Conservation (phyloP, 2,113 vertebrate species). For the Galbula dea region DNA sequence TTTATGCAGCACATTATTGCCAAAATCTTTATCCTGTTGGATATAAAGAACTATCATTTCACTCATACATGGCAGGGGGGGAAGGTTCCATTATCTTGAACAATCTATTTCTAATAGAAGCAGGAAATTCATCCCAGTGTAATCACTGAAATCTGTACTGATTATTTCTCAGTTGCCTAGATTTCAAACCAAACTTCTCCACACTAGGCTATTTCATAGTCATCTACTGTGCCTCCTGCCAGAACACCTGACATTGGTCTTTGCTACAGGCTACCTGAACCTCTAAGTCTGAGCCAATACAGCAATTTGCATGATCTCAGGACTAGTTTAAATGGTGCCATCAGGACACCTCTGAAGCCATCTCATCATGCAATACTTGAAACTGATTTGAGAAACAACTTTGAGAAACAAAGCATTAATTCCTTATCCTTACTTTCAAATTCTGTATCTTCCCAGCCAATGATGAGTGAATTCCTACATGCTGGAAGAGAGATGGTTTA, state of each 20-base stretch:
- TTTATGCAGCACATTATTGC: conserved; percentile 34
- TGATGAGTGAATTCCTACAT: conserved; percentile 74
- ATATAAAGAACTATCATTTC: neutral
- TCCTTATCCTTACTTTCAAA: conserved; percentile 70
- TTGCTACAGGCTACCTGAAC: neutral
- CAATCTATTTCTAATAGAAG: neutral
- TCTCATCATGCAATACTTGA: neutral
- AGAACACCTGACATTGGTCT: neutral
- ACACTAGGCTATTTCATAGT: neutral
- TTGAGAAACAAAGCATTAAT: neutral
- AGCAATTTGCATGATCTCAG: neutral
- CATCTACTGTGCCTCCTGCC: neutral
- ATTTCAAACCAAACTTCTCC: neutral
- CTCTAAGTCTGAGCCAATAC: neutral
- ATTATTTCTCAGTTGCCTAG: neutral
- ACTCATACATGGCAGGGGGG: too few species aligned
- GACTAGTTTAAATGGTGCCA: neutral
- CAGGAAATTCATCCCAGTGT: neutral
- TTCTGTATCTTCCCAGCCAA: conserved; percentile 67
- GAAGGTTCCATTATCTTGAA: neutral
- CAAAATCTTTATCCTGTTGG: conserved; percentile 72
- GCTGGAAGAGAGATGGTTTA: conserved; percentile 81
- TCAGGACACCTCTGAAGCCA: neutral
- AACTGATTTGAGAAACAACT: neutral
- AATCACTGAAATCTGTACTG: neutral